These are phyloP conservation scores for Agrotis ipsilon DNA, from an alignment of 2,888 invertebrate species.

Conservation along the genomic window DNA sequence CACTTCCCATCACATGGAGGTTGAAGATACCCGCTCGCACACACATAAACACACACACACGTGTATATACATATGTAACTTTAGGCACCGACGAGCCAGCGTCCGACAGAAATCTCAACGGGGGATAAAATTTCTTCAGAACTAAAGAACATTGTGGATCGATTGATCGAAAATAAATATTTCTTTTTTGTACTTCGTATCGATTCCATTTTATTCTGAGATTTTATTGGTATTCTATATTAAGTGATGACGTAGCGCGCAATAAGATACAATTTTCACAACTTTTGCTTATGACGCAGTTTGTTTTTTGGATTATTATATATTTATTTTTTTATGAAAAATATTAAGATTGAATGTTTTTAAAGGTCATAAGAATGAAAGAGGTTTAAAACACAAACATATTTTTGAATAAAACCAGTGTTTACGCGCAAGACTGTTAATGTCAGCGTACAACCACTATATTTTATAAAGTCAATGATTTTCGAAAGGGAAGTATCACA, in stretches of 20 bases:
- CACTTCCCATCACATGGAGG: conserved; percentile 91
- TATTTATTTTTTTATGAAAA: not conserved
- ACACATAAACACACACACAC: conserved; percentile 53
- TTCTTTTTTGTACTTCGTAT: conserved; percentile 9
- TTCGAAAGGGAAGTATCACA: conserved; percentile 62
- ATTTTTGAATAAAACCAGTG: conserved; percentile 11
- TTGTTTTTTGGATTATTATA: conserved; percentile 5
- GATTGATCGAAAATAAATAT: conserved; percentile 40
- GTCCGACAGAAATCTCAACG: conserved; percentile 87
- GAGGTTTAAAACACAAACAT: conserved; percentile 1
- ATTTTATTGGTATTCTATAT: conserved; percentile 11
- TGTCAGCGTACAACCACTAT: not conserved
- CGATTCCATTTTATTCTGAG: not conserved
- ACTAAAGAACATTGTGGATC: conserved; percentile 82
- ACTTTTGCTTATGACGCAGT: conserved; percentile 28
- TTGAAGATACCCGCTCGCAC: conserved; percentile 79
- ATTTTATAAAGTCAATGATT: conserved; percentile 39
- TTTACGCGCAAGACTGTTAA: conserved; percentile 1
- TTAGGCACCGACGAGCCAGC: conserved; percentile 80
- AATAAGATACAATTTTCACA: conserved; percentile 26
- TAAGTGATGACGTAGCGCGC: conserved; percentile 5
- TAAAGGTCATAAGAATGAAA: conserved; percentile 2
- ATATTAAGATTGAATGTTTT: conserved; percentile 10
- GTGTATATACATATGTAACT: too few relatives aligned
- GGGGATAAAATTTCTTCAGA: conserved; percentile 87